Evolutionary conservation across 2,113 vertebrate species (phyloP), one percentile per base, ranked within the genome.

Genomic region (Sylvia atricapilla): DNA sequence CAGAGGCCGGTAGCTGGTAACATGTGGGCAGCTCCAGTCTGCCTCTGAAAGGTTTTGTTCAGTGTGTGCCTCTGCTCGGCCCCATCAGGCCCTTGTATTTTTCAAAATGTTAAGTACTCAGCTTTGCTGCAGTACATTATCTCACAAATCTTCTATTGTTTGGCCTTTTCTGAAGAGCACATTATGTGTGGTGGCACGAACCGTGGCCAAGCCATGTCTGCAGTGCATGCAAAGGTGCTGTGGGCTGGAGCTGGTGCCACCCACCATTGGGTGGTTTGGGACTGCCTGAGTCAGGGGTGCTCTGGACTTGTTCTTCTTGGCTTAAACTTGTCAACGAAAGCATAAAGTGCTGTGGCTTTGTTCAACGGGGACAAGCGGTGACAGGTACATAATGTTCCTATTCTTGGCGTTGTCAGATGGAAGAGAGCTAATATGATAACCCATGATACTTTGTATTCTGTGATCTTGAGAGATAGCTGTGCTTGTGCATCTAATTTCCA

Each of bases 21-120:
- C 27, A 9, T 78, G 95, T 94, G 93, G 94, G 96, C 87, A 94
- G 73, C 90, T 84, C 60, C 88, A 64, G 74, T 31, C 77, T 86
- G 86, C 52, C 72, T 93, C 93, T 96, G 82, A 94, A 85, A 77
- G 87, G 63, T 76, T 86, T 79, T 95, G 85, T 95, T 94, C 93
- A 94, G 76, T 60, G 27, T 60, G 12, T 75, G 90, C 80, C 82
- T 93, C 93, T 53, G 91, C 89, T 92, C 0, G 0, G 46, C 66
- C 70, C 1, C 0, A 1, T 63, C 8, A 4, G 74, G 31, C 78
- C 93, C 49, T 90, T 68, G 77, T 58, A 30, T 64, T 82, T 87
- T 80, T 78, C 73, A 76, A 89, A 94, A 95, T 93, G 93, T 84
- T 85, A 93, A 95, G 68, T 92, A 55, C 84, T 94, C 72, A 67